A percentile compares a stretch with the other conserved stretches of the same genome.
These are phyloP conservation scores for Gibbula magus DNA, from an alignment of 2,888 invertebrate genomes.

Conservation along the genomic window DNA sequence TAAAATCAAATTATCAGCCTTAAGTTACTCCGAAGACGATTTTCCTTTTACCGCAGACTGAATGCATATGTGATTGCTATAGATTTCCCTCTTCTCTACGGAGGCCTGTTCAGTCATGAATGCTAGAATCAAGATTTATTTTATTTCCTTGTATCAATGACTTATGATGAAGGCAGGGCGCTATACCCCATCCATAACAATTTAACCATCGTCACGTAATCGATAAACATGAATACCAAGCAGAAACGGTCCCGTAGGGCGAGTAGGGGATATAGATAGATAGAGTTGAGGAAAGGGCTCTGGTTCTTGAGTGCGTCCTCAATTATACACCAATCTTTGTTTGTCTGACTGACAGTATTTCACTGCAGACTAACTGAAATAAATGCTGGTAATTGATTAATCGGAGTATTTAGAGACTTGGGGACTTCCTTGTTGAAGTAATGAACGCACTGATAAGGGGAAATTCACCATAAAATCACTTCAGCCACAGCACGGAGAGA, in stretches of 20 bases:
- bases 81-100: too few species aligned
- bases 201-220: not conserved
- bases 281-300: not conserved
- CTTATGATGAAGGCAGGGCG: not conserved
- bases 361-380: not conserved
- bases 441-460: not conserved
- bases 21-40: too few species aligned
- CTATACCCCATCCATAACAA: not conserved
- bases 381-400: conserved; percentile 8
- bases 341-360: not conserved
- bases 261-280: not conserved
- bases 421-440: not conserved
- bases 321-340: not conserved
- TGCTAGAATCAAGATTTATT: too few species aligned
- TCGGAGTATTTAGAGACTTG: not conserved
- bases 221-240: not conserved
- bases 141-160: not conserved
- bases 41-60: too few species aligned
- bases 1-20: too few species aligned
- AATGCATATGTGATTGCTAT: too few species aligned
- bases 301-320: not conserved
- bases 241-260: too few species aligned
- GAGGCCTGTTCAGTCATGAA: too few species aligned
- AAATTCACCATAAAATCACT: conserved; percentile 1
- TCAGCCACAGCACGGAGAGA: not conserved